These are phyloP conservation scores for Perca fluviatilis DNA, from an alignment of 2,113 vertebrate species.

Conservation along the genomic window DNA sequence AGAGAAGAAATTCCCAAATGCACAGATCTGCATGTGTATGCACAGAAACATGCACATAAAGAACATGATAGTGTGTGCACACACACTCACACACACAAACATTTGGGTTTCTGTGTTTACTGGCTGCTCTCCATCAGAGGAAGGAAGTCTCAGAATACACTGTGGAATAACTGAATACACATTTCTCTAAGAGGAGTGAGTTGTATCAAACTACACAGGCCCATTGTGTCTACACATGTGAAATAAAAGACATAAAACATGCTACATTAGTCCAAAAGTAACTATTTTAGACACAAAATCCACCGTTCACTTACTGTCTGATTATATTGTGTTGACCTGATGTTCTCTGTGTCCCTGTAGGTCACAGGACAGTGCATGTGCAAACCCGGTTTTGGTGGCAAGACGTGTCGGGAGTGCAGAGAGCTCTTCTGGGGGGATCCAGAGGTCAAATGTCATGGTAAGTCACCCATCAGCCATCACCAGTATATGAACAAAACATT, in stretches of 20 bases:
- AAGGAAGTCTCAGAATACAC: constrained; percentile 76
- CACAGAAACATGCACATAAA: neutral
- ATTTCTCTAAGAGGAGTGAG: constrained; percentile 4
- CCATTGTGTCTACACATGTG: constrained; percentile 41
- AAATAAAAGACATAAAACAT: constrained; percentile 13
- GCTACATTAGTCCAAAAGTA: neutral
- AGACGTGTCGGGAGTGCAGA: constrained; percentile 93
- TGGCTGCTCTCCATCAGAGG: constrained; percentile 71
- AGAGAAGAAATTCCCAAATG: no score
- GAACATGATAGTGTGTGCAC: constrained; percentile 1
- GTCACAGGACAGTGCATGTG: constrained; percentile 94
- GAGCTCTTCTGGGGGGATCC: constrained; percentile 97
- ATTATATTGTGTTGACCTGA: neutral
- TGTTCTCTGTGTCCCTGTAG: constrained; percentile 71
- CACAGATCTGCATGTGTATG: neutral
- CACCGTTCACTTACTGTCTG: neutral
- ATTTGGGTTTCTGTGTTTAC: constrained; percentile 68
- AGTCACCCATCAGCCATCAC: constrained; percentile 19
- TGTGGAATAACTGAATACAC: constrained; percentile 44
- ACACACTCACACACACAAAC: constrained; percentile 10
- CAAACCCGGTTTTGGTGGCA: constrained; percentile 93
- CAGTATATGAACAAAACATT: neutral
- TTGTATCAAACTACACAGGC: constrained; percentile 23
- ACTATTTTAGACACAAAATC: neutral
- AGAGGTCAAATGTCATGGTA: constrained; percentile 90